These are phyloP conservation scores for Sciurus vulgaris DNA, from an alignment of 2,797 vertebrate species.

Conservation along the genomic window DNA sequence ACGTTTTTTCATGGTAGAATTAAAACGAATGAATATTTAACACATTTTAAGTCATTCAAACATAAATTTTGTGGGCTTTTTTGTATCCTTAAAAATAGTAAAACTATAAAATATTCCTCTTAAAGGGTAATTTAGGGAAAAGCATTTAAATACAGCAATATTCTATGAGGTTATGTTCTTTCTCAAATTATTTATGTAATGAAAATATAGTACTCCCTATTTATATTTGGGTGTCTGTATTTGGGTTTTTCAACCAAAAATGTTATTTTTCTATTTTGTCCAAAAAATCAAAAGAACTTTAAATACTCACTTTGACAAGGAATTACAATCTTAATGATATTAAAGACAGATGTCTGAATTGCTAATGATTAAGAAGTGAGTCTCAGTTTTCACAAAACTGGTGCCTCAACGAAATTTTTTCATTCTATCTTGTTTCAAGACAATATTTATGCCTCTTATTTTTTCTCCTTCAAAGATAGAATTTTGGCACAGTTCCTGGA, in stretches of 20 bases:
- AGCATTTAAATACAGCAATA: slow-evolving; percentile 1
- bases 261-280: neutral
- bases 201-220: neutral
- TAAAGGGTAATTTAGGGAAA: slow-evolving; percentile 40
- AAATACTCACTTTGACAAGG: neutral
- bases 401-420: neutral
- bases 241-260: neutral
- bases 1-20: slow-evolving; percentile 48
- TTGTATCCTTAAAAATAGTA: slow-evolving; percentile 9
- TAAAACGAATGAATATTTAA: slow-evolving; percentile 74
- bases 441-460: neutral
- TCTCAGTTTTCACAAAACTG: neutral
- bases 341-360: neutral
- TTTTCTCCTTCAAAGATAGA: neutral
- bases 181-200: slow-evolving; percentile 4
- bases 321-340: neutral
- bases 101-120: slow-evolving; percentile 9
- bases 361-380: neutral
- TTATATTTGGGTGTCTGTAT: neutral
- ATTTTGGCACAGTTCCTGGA: slow-evolving; percentile 59
- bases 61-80: slow-evolving; percentile 5
- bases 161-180: neutral
- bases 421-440: neutral
- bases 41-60: slow-evolving; percentile 56
- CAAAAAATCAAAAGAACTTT: neutral